A percentile compares a stretch with the other conserved stretches of the same genome.
Conservation (phyloP, 2,113 vertebrate genomes). For the Entelurus aequoreus region DNA sequence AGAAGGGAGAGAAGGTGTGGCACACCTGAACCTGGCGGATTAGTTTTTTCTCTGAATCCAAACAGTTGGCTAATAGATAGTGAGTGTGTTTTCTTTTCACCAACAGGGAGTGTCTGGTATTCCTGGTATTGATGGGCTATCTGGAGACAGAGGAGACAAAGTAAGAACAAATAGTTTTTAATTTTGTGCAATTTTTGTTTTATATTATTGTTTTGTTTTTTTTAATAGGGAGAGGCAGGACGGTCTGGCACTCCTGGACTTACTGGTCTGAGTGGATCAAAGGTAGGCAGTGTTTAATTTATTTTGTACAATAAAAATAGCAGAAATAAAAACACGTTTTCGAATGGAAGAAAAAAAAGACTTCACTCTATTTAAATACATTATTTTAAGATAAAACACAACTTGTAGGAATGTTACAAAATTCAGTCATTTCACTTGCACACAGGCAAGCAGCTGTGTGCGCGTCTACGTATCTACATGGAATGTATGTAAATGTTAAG, state of each 20-base stretch:
- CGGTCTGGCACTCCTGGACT: constrained; percentile 70
- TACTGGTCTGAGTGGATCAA: constrained; percentile 74
- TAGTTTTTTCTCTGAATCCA: background rate
- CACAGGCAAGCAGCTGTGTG: too few species aligned
- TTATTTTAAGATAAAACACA: too few species aligned
- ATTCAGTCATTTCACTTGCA: too few species aligned
- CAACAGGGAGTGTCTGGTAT: constrained; percentile 77
- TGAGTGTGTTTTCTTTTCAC: constrained; percentile 26
- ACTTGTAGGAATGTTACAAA: too few species aligned
- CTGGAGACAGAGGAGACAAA: constrained; percentile 81
- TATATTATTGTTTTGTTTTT: background rate
- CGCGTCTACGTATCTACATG: too few species aligned
- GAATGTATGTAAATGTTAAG: too few species aligned
- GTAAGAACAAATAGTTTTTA: constrained; percentile 62
- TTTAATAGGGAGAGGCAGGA: constrained; percentile 76
- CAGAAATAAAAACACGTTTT: too few species aligned
- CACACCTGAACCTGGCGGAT: constrained; percentile 2
- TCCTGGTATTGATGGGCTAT: constrained; percentile 78
- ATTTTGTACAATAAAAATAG: background rate
- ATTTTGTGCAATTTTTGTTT: background rate
- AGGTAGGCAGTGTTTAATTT: constrained; percentile 63
- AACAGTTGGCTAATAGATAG: background rate
- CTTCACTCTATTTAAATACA: too few species aligned
- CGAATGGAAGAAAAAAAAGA: too few species aligned
- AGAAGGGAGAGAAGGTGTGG: constrained; percentile 83